Evolutionary conservation across 1,140 invertebrate genomes (phyloP).

Genomic region (Caerostris extrusa): DNA sequence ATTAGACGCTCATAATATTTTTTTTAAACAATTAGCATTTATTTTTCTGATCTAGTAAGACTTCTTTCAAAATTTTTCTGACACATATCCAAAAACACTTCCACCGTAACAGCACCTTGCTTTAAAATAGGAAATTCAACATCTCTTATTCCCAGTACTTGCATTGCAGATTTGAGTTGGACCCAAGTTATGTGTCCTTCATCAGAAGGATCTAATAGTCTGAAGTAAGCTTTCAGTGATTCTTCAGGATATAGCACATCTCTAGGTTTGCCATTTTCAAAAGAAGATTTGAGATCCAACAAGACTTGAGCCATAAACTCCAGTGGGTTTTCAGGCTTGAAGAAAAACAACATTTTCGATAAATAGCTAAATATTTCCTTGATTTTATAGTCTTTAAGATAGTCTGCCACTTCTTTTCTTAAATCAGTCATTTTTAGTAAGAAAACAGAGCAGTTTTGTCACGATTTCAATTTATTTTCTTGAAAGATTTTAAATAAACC

Average conservation of each 20-base stretch:
- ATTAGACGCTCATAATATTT: no score
- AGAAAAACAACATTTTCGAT: constrained; percentile 46
- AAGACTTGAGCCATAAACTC: not conserved
- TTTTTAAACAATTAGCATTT: not conserved
- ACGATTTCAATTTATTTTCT: no score
- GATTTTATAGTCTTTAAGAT: constrained; percentile 22
- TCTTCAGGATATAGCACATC: constrained; percentile 3
- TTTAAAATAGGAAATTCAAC: not conserved
- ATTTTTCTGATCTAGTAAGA: not conserved
- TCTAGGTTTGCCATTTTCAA: not conserved
- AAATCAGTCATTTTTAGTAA: not conserved
- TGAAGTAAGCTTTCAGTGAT: constrained; percentile 54
- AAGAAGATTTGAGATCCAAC: not conserved
- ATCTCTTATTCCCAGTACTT: not conserved
- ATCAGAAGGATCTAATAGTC: constrained; percentile 42
- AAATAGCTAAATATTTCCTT: constrained; percentile 26
- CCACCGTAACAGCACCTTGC: not conserved
- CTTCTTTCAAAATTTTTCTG: not conserved
- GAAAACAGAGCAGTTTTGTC: not conserved
- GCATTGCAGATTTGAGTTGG: constrained; percentile 26
- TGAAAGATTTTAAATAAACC: no score
- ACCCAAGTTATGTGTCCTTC: constrained; percentile 27
- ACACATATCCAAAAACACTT: constrained; percentile 4
- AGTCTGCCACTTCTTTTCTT: constrained; percentile 8
- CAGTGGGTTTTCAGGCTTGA: constrained; percentile 38